phyloP scores from a whole-genome alignment of 2,888 invertebrate genomes.

The Noctua janthe region DNA sequence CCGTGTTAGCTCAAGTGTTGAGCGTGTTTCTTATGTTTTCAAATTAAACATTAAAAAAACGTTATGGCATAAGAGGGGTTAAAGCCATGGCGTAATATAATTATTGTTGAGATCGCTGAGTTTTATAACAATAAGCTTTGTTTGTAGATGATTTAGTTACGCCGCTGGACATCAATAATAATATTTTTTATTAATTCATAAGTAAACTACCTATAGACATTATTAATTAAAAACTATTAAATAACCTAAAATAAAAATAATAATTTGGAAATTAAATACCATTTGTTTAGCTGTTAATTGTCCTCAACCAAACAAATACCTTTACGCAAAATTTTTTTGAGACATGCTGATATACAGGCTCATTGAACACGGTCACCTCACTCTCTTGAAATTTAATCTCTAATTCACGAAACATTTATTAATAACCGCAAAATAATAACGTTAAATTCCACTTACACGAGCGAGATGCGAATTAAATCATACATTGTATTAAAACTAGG shows the following conservation, averaged over 20 bases:
- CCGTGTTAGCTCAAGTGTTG: background rate
- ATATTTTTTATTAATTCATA: no score
- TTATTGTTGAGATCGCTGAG: background rate
- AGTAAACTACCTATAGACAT: no score
- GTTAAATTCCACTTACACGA: conserved; percentile 6
- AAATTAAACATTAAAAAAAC: background rate
- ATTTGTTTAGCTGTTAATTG: background rate
- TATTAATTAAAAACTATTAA: no score
- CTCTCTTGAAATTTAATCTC: background rate
- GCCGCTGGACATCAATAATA: background rate
- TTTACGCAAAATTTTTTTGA: background rate
- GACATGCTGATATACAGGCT: background rate
- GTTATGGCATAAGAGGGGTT: background rate
- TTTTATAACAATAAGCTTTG: no score
- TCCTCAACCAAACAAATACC: background rate
- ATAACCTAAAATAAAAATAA: background rate
- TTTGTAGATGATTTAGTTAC: background rate
- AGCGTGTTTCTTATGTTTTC: background rate
- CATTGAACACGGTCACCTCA: background rate
- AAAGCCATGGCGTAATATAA: background rate
- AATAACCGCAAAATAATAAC: background rate
- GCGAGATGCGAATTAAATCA: conserved; percentile 4
- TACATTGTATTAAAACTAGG: background rate
- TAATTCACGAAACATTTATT: background rate
- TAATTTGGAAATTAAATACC: background rate